Evolutionary conservation across 2,888 invertebrate genomes (phyloP).

Genomic region (Cartodere bifasciata): DNA sequence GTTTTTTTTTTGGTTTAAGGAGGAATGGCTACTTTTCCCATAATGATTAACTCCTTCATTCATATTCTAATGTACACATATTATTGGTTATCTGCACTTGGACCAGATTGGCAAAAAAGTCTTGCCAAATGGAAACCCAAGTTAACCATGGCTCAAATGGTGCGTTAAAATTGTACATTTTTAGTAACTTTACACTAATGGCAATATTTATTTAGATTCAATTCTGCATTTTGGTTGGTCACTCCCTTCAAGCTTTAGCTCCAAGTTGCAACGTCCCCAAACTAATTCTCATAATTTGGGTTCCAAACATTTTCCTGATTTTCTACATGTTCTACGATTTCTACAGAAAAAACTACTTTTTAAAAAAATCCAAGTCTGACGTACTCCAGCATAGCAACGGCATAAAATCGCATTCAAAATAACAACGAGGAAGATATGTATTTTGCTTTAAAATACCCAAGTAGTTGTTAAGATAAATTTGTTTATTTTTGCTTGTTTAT

Average conservation of each 20-base stretch:
- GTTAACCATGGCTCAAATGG: conserved; percentile 52
- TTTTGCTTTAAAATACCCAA: no score
- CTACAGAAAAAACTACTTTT: conserved; percentile 46
- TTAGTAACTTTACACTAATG: conserved; percentile 2
- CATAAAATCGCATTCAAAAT: no score
- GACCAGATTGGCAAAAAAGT: conserved; percentile 40
- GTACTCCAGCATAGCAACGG: no score
- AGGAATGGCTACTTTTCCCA: conserved; percentile 49
- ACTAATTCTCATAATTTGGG: conserved; percentile 40
- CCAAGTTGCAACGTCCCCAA: conserved; percentile 45
- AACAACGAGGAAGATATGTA: no score
- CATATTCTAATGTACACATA: conserved; percentile 70
- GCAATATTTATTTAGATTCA: conserved; percentile 43
- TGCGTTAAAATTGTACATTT: conserved; percentile 26
- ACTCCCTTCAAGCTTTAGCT: conserved; percentile 40
- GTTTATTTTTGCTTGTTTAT: no score
- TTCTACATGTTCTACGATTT: conserved; percentile 63
- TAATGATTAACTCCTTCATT: conserved; percentile 52
- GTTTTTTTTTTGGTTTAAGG: conserved; percentile 36
- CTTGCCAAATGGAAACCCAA: conserved; percentile 46
- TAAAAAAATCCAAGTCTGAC: no score
- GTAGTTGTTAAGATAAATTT: no score
- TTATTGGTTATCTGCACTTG: conserved; percentile 53
- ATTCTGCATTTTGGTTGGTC: conserved; percentile 49
- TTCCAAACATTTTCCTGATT: conserved; percentile 48